These are phyloP conservation scores for Helobdella robusta DNA, from an alignment of 2,888 invertebrate species.

Conservation along the genomic window DNA sequence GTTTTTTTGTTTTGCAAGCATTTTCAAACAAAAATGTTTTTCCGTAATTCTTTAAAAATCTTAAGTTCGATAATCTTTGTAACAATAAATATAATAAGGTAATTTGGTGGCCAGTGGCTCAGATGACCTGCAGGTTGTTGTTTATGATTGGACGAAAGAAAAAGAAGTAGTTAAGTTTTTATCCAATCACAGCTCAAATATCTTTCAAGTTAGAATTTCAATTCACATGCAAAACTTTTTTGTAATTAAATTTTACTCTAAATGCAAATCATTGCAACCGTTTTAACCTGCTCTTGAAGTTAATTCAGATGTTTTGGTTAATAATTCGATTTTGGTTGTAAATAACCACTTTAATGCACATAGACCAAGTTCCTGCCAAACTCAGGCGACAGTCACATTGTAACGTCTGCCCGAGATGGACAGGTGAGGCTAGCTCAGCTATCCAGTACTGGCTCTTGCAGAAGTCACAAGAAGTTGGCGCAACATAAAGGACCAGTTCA, in stretches of 20 bases:
- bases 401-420: constrained; percentile 79
- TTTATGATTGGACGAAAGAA: constrained; percentile 83
- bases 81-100: too few relatives aligned
- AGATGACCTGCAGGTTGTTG: constrained; percentile 72
- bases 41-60: too few relatives aligned
- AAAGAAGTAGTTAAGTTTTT: constrained; percentile 60
- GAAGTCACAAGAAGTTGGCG: constrained; percentile 58
- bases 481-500: constrained; percentile 70
- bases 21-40: too few relatives aligned
- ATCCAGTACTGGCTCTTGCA: constrained; percentile 52
- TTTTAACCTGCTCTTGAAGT: too few relatives aligned
- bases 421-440: constrained; percentile 62
- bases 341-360: constrained; percentile 31
- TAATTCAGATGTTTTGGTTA: not conserved
- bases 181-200: constrained; percentile 75
- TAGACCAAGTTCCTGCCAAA: constrained; percentile 73
- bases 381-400: constrained; percentile 69
- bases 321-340: not conserved
- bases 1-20: too few relatives aligned
- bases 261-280: not conserved
- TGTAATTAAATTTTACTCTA: too few relatives aligned
- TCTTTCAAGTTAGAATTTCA: constrained; percentile 61
- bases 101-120: constrained; percentile 75
- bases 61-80: too few relatives aligned
- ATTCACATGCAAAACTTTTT: not conserved